Conservation (phyloP, 2,113 vertebrate species). For the Marmota flaviventris region DNA sequence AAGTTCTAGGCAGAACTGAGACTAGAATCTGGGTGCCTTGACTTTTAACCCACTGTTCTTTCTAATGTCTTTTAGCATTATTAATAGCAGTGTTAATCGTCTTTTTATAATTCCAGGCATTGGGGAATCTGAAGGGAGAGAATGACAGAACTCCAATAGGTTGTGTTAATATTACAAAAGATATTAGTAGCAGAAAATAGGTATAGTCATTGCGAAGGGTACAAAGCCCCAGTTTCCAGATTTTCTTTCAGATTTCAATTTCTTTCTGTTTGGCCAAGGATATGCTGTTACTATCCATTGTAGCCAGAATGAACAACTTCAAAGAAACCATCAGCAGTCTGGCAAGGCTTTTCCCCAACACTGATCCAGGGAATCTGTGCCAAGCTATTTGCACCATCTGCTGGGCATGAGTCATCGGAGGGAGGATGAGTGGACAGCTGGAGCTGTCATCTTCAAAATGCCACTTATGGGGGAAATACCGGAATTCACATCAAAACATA, state of each 20-base stretch:
- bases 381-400: constrained; percentile 80
- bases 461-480: constrained; percentile 69
- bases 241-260: constrained; percentile 22
- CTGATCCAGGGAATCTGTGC: constrained; percentile 58
- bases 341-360: constrained; percentile 52
- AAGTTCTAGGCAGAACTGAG: not conserved
- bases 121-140: not conserved
- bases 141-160: not conserved
- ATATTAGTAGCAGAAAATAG: not conserved
- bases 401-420: constrained; percentile 71
- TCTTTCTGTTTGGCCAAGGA: constrained; percentile 21
- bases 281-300: constrained; percentile 26
- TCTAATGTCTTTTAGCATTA: not conserved
- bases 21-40: not conserved
- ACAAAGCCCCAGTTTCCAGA: not conserved
- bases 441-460: constrained; percentile 77
- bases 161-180: not conserved
- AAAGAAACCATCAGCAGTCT: constrained; percentile 62
- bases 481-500: constrained; percentile 68
- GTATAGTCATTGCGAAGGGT: not conserved
- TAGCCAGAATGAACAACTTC: constrained; percentile 63
- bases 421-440: constrained; percentile 73
- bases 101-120: constrained; percentile 33
- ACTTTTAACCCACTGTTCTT: not conserved
- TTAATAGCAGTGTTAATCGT: not conserved